Evolutionary conservation across 2,113 vertebrate genomes (phyloP), one percentile per base, ranked within the genome.

Genomic region (Motacilla alba): DNA sequence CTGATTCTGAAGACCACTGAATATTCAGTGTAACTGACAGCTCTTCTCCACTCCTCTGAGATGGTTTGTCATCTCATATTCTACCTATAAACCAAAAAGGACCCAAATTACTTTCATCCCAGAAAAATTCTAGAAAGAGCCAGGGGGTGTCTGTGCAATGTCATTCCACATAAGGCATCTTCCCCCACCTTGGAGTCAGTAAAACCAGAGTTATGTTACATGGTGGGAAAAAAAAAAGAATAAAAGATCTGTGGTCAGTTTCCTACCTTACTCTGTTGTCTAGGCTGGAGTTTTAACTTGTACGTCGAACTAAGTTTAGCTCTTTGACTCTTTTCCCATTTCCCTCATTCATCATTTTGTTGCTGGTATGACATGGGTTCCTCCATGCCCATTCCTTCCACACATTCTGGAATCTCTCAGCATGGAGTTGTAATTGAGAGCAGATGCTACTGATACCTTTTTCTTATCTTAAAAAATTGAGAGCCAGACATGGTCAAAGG

Each of bases 1-100:
- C 33, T 3, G 27, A 62, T 79, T 88, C 26, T 66, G 43, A 46
- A 69, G 75, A 31, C 15, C n/a, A 30, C 11, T 49, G 73, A n/a
- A 46, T 81, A 85, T 60, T 89, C 41, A 43, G 50, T 49, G 35
- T 41, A 69, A 75, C 64, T 84, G 28, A 52, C 15, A 66, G 52
- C 59, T 55, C 55, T 80, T 70, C 55, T 87, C 22, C 46, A 63
- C 15, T 69, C 26, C 35, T 67, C 7, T 7, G 4, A 81, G 31
- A 55, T 33, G 30, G 53, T 94, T 85, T 83, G 75, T 86, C 83
- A 83, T 85, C n/a, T 92, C 88, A 76, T 46, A 79, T 69, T 89
- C 82, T 86, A 87, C 81, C 47, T 88, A 20, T 39, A 69, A 85
- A 58, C 12, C 26, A 77, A 82, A 55, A 85, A 74, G 31, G 10